phyloP scores from a whole-genome alignment of 1,140 invertebrate genomes.

The Charaxes varanes region DNA sequence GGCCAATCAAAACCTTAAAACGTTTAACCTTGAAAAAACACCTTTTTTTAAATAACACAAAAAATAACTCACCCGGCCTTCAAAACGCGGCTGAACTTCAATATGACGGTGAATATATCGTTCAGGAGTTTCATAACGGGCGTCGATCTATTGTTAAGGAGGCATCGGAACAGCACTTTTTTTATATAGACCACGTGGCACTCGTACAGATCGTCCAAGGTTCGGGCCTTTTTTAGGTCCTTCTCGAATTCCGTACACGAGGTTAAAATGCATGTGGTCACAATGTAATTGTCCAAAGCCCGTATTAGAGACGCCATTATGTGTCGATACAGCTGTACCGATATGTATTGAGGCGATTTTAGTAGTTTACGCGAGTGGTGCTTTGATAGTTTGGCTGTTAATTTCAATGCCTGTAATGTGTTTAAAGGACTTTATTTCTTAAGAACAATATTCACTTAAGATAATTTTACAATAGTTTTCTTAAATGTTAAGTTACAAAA shows the following conservation, averaged over 20 bases:
- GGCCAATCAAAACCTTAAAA: too few species aligned
- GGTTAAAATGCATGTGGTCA: conserved; percentile 79
- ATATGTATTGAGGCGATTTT: conserved; percentile 75
- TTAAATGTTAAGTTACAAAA: too few species aligned
- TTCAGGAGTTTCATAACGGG: conserved; percentile 79
- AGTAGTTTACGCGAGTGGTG: conserved; percentile 63
- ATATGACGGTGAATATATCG: conserved; percentile 80
- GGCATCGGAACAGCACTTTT: conserved; percentile 80
- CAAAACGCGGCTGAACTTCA: conserved; percentile 78
- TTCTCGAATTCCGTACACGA: conserved; percentile 83
- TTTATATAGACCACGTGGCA: conserved; percentile 83
- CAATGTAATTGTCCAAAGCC: conserved; percentile 82
- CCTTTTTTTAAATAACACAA: neutral
- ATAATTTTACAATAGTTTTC: too few species aligned
- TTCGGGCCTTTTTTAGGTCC: conserved; percentile 76
- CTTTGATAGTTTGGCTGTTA: conserved; percentile 71
- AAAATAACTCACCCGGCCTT: conserved; percentile 59
- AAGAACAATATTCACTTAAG: too few species aligned
- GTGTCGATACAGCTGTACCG: conserved; percentile 80
- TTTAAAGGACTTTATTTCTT: too few species aligned
- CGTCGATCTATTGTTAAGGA: conserved; percentile 79
- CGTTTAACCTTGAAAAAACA: neutral
- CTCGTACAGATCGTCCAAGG: conserved; percentile 80
- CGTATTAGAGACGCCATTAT: conserved; percentile 83
- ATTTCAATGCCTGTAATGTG: conserved; percentile 73